phyloP scores from a whole-genome alignment of 2,113 vertebrate species.

The Amia ocellicauda region DNA sequence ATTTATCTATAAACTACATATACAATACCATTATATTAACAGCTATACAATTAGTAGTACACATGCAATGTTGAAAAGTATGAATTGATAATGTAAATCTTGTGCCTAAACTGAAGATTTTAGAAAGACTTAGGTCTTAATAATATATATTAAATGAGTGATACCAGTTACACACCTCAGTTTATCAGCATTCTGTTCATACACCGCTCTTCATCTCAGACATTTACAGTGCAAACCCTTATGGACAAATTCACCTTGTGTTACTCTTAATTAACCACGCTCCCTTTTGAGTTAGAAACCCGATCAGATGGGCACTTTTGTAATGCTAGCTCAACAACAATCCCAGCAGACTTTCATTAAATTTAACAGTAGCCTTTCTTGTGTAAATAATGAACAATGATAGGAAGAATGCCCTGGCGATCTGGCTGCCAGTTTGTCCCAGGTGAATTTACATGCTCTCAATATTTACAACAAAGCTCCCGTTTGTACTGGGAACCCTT shows the following conservation, averaged over 20 bases:
- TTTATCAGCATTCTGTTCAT: too few species aligned
- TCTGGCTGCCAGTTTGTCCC: not conserved
- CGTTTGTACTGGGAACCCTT: slow-evolving; percentile 6
- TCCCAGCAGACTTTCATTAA: not conserved
- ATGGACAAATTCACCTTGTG: not conserved
- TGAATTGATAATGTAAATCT: too few species aligned
- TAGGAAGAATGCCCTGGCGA: not conserved
- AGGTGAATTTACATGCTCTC: not conserved
- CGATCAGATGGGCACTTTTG: not conserved
- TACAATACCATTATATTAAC: too few species aligned
- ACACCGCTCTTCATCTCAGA: too few species aligned
- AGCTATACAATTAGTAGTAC: too few species aligned
- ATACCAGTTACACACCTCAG: too few species aligned
- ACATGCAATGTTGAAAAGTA: too few species aligned
- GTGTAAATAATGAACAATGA: not conserved
- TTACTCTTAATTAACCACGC: not conserved
- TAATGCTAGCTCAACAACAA: not conserved
- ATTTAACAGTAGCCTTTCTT: not conserved
- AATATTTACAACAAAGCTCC: slow-evolving; percentile 3
- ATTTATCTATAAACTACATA: too few species aligned
- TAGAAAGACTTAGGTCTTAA: too few species aligned
- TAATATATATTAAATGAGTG: too few species aligned
- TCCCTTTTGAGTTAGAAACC: not conserved
- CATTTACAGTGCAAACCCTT: too few species aligned
- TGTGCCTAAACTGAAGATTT: too few species aligned